Percentiles rank a stretch among this genome's conserved stretches.
phyloP scores from a whole-genome alignment of 1,140 invertebrate genomes.

The Phymorhynchus buccinoides region DNA sequence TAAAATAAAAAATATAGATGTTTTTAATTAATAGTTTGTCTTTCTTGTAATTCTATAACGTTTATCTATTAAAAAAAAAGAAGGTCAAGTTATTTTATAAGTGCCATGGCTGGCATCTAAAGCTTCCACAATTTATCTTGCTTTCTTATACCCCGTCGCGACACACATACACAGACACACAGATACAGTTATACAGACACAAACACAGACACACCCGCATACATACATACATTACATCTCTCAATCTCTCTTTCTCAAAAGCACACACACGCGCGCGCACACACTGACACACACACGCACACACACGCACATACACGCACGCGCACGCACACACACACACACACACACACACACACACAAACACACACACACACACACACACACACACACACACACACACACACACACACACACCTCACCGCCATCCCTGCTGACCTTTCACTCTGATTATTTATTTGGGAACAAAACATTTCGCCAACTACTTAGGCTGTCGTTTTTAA shows the following conservation, averaged over 20 bases:
- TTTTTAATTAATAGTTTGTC: not conserved
- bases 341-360: slow-evolving; percentile 3
- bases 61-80: not conserved
- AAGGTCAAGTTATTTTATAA: too few species aligned
- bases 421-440: not conserved
- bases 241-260: too few species aligned
- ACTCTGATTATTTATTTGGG: not conserved
- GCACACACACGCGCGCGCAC: too few species aligned
- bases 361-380: not conserved
- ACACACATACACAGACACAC: too few species aligned
- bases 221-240: not conserved
- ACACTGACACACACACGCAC: too few species aligned
- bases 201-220: too few species aligned
- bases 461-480: too few species aligned
- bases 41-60: not conserved
- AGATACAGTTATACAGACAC: too few species aligned
- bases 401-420: too few species aligned
- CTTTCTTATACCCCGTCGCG: too few species aligned
- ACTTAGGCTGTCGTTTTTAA: not conserved
- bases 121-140: not conserved
- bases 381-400: too few species aligned
- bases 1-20: not conserved
- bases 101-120: too few species aligned
- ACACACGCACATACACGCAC: not conserved
- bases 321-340: not conserved